phyloP scores from a whole-genome alignment of 2,113 vertebrate genomes.

The Toxotes chatareus region DNA sequence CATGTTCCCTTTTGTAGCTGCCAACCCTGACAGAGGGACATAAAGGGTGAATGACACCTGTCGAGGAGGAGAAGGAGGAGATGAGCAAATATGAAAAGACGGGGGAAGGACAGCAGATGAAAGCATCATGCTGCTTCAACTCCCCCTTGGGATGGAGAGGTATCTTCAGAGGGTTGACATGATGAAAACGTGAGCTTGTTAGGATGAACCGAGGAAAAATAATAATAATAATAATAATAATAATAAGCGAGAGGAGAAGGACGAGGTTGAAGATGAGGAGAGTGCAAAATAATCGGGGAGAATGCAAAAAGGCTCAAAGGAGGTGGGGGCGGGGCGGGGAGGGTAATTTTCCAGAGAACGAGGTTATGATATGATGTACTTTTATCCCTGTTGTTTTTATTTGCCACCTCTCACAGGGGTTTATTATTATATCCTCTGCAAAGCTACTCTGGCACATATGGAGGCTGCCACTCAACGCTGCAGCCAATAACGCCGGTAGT shows the following conservation, averaged over 20 bases:
- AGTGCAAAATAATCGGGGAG: slow-evolving; percentile 23
- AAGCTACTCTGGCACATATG: slow-evolving; percentile 69
- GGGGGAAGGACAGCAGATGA: slow-evolving; percentile 11
- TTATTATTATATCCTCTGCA: slow-evolving; percentile 76
- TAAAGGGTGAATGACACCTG: slow-evolving; percentile 29
- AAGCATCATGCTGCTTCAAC: slow-evolving; percentile 15
- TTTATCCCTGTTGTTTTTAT: slow-evolving; percentile 77
- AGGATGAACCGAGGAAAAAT: not conserved
- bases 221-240: not conserved
- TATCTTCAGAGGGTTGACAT: slow-evolving; percentile 30
- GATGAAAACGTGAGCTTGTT: slow-evolving; percentile 52
- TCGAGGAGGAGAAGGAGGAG: slow-evolving; percentile 3
- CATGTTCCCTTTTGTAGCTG: not conserved
- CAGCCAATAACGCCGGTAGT: slow-evolving; percentile 70
- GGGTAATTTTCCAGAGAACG: slow-evolving; percentile 66
- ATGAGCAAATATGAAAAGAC: slow-evolving; percentile 8
- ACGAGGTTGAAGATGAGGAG: slow-evolving; percentile 21
- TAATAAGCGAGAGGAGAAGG: not conserved
- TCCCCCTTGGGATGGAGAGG: slow-evolving; percentile 21
- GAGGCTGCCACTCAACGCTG: slow-evolving; percentile 76
- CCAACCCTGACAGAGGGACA: slow-evolving; percentile 14
- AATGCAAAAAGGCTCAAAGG: slow-evolving; percentile 35
- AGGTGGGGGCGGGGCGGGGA: slow-evolving; percentile 8
- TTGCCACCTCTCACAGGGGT: slow-evolving; percentile 67
- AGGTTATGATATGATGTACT: slow-evolving; percentile 69